Conservation (phyloP, 1,140 invertebrate species). For the Saccostrea glomerata region DNA sequence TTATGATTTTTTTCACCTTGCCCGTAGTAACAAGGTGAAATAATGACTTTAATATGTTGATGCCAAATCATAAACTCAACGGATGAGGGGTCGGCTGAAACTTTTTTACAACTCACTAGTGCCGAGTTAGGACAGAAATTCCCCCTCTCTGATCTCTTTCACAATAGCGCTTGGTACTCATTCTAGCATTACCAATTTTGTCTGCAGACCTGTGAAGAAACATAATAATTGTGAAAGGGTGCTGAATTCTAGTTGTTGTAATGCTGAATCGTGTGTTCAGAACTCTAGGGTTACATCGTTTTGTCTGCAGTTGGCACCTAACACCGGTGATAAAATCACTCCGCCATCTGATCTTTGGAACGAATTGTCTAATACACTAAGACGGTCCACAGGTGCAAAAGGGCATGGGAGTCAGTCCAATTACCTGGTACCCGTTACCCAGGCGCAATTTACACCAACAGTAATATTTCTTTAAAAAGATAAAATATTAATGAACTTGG, state of each 20-base stretch:
- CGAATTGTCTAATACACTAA: slow-evolving; percentile 9
- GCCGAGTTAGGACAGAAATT: neutral
- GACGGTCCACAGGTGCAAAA: neutral
- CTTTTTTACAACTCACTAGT: neutral
- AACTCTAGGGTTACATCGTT: slow-evolving; percentile 24
- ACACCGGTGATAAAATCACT: slow-evolving; percentile 33
- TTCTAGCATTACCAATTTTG: neutral
- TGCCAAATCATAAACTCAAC: neutral
- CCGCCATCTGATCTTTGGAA: neutral
- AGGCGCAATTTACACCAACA: neutral
- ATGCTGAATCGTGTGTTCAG: neutral
- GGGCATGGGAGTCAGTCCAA: slow-evolving; percentile 26
- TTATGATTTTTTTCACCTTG: neutral
- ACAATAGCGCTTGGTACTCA: neutral
- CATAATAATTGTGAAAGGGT: neutral
- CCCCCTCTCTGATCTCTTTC: neutral
- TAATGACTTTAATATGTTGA: neutral
- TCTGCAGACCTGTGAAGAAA: slow-evolving; percentile 6
- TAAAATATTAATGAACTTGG: no score
- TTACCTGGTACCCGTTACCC: slow-evolving; percentile 3
- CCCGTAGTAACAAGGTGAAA: neutral
- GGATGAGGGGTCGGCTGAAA: neutral
- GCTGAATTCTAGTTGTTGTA: neutral
- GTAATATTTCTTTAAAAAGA: neutral
- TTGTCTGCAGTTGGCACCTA: slow-evolving; percentile 4